A percentile compares a stretch with the other conserved stretches of the same genome.
Conservation (phyloP, 2,888 invertebrate species). For the Amiota minor region DNA sequence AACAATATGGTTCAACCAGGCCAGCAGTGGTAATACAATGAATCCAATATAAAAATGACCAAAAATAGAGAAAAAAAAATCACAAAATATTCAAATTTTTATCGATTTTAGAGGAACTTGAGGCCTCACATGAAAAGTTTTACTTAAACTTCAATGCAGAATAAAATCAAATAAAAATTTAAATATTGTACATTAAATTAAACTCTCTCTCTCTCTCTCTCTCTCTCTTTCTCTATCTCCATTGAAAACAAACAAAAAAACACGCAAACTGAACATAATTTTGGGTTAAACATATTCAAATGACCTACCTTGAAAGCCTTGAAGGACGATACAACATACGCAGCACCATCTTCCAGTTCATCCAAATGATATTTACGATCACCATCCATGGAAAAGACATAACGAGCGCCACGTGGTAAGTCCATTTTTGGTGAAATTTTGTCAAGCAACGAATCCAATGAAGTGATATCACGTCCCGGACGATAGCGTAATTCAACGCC, state of each 20-base stretch:
- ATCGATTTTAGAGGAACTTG: constrained; percentile 60
- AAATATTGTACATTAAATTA: neutral
- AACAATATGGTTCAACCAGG: constrained; percentile 19
- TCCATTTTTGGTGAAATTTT: constrained; percentile 91
- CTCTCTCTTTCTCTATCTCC: neutral
- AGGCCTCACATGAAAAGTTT: constrained; percentile 56
- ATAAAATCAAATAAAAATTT: constrained; percentile 22
- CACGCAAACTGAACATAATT: constrained; percentile 23
- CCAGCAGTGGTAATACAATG: neutral
- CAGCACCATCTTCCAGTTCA: constrained; percentile 91
- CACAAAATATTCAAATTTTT: constrained; percentile 71
- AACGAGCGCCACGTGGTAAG: constrained; percentile 89
- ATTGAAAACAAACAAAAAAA: constrained; percentile 5
- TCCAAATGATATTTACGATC: constrained; percentile 87
- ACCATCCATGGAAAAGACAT: constrained; percentile 94
- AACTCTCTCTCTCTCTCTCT: neutral
- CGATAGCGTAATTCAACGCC: constrained; percentile 91
- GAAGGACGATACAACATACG: constrained; percentile 93
- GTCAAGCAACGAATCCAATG: constrained; percentile 88
- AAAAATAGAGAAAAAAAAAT: constrained; percentile 38
- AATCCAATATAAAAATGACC: constrained; percentile 18
- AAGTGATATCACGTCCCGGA: constrained; percentile 89
- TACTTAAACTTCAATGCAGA: constrained; percentile 49
- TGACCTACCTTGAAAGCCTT: constrained; percentile 89
- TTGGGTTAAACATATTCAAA: constrained; percentile 32